These are phyloP conservation scores for Apodemus agrarius DNA, from an alignment of 2,797 vertebrate genomes.

Conservation along the genomic window DNA sequence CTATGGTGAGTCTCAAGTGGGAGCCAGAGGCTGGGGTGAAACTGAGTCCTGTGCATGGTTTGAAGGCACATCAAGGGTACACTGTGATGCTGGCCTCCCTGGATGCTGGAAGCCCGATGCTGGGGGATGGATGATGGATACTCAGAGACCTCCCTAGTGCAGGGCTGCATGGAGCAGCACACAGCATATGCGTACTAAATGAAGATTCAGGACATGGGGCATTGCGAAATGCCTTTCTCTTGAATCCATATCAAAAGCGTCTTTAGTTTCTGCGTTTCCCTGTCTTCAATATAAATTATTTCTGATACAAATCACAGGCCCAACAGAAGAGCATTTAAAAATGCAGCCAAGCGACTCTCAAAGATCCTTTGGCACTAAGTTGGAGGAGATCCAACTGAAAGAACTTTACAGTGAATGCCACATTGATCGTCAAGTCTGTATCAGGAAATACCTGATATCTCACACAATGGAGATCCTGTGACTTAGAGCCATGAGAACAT, in stretches of 20 bases:
- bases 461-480: background rate
- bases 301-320: background rate
- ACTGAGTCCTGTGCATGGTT: background rate
- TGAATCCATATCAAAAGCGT: background rate
- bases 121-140: background rate
- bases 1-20: background rate
- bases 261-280: background rate
- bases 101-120: too few relatives aligned
- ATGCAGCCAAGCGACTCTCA: background rate
- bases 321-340: background rate
- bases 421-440: background rate
- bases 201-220: constrained; percentile 37
- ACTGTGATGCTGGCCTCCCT: background rate
- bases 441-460: background rate
- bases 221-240: constrained; percentile 72
- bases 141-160: background rate
- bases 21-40: background rate
- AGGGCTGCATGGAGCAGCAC: too few relatives aligned
- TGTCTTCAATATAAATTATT: background rate
- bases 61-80: background rate
- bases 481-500: background rate
- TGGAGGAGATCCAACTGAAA: background rate
- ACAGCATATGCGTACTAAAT: background rate
- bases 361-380: background rate
- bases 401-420: background rate